These are phyloP conservation scores for Nysson spinosus DNA, from an alignment of 2,888 invertebrate species.

Conservation along the genomic window DNA sequence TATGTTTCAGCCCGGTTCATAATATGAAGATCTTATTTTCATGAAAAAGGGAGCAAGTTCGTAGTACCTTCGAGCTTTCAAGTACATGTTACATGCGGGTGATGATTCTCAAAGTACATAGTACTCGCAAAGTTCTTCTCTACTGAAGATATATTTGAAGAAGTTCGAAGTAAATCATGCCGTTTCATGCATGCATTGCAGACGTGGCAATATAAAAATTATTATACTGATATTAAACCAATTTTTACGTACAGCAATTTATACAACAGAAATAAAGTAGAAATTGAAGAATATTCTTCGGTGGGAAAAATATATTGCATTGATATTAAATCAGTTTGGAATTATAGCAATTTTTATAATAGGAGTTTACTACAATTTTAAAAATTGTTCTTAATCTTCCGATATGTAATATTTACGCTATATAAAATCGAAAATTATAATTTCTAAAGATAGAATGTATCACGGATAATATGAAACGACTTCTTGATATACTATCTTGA, in stretches of 20 bases:
- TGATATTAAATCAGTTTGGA: no score
- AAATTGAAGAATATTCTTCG: background rate
- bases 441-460: no score
- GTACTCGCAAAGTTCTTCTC: conserved; percentile 46
- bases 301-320: no score
- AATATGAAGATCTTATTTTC: conserved; percentile 51
- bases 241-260: background rate
- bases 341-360: no score
- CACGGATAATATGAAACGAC: no score
- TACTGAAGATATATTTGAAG: conserved; percentile 42
- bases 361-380: no score
- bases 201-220: no score
- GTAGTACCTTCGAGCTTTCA: conserved; percentile 33
- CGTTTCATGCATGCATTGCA: conserved; percentile 25
- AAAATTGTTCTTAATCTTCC: no score
- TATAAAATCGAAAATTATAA: no score
- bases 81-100: conserved; percentile 38
- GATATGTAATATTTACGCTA: no score
- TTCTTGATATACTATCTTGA: no score
- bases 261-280: conserved; percentile 9
- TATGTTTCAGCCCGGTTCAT: conserved; percentile 32
- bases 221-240: background rate
- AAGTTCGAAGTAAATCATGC: conserved; percentile 44
- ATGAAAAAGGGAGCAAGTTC: conserved; percentile 56
- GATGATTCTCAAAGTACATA: conserved; percentile 54